Percentiles rank a stretch among this genome's conserved stretches.
phyloP scores from a whole-genome alignment of 2,888 invertebrate species.

The Xestia c-nigrum region DNA sequence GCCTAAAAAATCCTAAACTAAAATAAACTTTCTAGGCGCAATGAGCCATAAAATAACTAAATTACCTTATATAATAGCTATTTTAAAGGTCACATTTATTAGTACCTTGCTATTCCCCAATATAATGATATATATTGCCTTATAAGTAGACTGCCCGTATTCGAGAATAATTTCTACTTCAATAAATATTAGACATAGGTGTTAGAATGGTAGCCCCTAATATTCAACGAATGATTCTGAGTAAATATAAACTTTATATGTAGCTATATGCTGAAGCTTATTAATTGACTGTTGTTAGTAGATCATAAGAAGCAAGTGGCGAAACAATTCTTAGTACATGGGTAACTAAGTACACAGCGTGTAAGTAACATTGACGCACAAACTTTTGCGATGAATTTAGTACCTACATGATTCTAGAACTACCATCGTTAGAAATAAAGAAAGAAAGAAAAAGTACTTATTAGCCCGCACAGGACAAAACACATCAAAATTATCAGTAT shows the following conservation, averaged over 20 bases:
- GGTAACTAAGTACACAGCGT: background rate
- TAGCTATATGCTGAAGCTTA: constrained; percentile 48
- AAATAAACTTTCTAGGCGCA: constrained; percentile 28
- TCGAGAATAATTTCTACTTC: constrained; percentile 42
- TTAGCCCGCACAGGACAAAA: too few relatives aligned
- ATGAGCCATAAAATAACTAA: constrained; percentile 31
- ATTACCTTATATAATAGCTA: background rate
- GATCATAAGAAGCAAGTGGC: constrained; percentile 42
- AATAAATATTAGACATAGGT: constrained; percentile 55
- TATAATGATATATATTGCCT: constrained; percentile 61
- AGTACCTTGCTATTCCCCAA: constrained; percentile 40
- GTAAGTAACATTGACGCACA: background rate
- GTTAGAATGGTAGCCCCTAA: constrained; percentile 50
- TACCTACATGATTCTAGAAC: background rate
- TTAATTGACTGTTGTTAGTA: constrained; percentile 34
- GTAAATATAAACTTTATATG: constrained; percentile 28
- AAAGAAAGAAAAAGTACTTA: too few relatives aligned
- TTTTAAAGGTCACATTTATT: constrained; percentile 44
- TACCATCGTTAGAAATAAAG: too few relatives aligned
- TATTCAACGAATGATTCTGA: constrained; percentile 55
- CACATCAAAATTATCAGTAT: too few relatives aligned
- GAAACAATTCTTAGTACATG: background rate
- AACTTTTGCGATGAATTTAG: background rate
- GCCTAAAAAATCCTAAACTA: constrained; percentile 20
- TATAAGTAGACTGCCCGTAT: constrained; percentile 61